Base-by-base conservation (phyloP, 1,140 invertebrate genomes). In the Ips nitidus region DNA sequence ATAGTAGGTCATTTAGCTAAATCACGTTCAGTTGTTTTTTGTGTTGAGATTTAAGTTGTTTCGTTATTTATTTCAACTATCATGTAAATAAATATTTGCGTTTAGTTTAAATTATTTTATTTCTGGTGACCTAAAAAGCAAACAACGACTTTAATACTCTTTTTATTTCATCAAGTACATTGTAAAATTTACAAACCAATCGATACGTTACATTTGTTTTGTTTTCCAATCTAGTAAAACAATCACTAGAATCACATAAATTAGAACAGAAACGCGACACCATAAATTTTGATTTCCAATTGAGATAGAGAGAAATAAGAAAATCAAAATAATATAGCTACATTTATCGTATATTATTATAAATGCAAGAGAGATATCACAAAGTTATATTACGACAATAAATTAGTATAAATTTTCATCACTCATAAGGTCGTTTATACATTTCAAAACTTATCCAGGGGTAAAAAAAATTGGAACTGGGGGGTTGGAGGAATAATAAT, bases 121-220 rank as follows among this genome's bases (percentile, higher is more conserved):
- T 22, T 22, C 22, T 22, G 22, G 22, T 22, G 22, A 22, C 22
- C 22, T 22, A 22, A 22, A 22, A 22, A 22, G 22, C 22, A 22
- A 22, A 22, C 22, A 22, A 22, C 22, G n/a, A 39, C 41, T 68
- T 68, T 68, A 60, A 57, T 50, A 68, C 57, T 57, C 52, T 68
- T 66, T 75, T 75, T 74, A 74, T 74, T 76, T 73, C 22, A 22
- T 22, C 70, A 74, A 76, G 73, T 76, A 76, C 75, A 76, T 67
- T 73, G 72, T 75, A 75, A 72, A 76, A 75, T 75, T 71, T 73
- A 71, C 66, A 76, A 50, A 22, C 22, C 22, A 72, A 61, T 69
- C 69, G 68, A 69, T 69, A 63, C 72, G 62, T 57, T 66, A 73
- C 66, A 66, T 58, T 66, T 52, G 66, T 73, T 71, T 52, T 68